These are phyloP conservation scores for Channa striata DNA, from an alignment of 2,797 vertebrate species.

Conservation along the genomic window DNA sequence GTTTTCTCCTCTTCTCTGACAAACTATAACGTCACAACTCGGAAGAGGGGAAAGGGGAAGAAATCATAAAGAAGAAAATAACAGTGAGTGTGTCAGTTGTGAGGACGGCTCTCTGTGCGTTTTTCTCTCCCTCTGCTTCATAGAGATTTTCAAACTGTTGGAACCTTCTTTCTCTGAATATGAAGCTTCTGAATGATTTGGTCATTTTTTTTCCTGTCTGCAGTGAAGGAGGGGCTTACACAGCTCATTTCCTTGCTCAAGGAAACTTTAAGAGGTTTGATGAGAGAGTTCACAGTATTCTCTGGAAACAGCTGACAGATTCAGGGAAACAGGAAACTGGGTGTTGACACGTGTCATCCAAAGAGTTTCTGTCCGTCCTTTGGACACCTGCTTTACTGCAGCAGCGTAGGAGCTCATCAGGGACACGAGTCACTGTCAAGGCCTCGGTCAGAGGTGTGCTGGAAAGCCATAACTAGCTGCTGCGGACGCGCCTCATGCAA, in stretches of 20 bases:
- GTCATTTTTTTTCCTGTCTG: too few relatives aligned
- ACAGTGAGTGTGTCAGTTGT: background rate
- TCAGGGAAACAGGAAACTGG: background rate
- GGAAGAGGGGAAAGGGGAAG: background rate
- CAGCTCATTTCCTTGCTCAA: too few relatives aligned
- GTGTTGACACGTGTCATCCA: background rate
- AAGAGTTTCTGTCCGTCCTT: background rate
- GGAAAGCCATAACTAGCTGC: constrained; percentile 60
- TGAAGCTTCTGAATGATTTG: background rate
- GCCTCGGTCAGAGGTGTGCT: constrained; percentile 36
- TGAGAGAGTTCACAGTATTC: background rate
- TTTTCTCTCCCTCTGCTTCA: too few relatives aligned
- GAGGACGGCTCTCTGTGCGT: too few relatives aligned
- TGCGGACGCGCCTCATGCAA: constrained; percentile 68
- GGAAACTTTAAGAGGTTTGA: background rate
- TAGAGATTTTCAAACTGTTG: background rate
- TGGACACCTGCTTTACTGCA: constrained; percentile 8
- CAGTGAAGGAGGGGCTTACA: background rate
- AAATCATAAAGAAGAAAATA: background rate
- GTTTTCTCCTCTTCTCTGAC: background rate
- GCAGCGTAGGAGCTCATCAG: constrained; percentile 14
- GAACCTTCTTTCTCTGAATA: background rate
- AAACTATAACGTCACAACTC: background rate
- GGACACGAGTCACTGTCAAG: constrained; percentile 1
- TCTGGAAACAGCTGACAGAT: background rate